phyloP scores from a whole-genome alignment of 2,888 invertebrate genomes.

The Pseudococcus longispinus region DNA sequence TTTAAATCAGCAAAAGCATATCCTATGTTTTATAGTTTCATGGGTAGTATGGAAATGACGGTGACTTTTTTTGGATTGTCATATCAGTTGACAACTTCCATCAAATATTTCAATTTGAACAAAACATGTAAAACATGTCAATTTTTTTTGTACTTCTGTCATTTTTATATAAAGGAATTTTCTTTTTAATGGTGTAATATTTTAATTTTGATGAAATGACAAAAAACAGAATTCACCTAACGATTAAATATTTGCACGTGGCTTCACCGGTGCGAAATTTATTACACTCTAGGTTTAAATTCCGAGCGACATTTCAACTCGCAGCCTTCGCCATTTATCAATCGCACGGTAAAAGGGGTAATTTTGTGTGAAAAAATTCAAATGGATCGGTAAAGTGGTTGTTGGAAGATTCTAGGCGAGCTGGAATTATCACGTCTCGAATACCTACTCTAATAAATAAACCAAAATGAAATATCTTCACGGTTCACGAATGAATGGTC shows the following conservation, averaged over 20 bases:
- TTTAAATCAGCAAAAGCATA: too few species aligned
- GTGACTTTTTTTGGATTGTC: too few species aligned
- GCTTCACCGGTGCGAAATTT: background rate
- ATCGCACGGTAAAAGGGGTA: background rate
- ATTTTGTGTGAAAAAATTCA: background rate
- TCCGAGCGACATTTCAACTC: background rate
- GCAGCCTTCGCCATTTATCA: background rate
- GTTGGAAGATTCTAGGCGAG: background rate
- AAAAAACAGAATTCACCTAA: background rate
- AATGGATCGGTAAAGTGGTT: background rate
- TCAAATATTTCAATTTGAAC: too few species aligned
- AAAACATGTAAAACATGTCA: too few species aligned
- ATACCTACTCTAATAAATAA: background rate
- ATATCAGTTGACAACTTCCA: too few species aligned
- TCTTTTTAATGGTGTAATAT: too few species aligned
- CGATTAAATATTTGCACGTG: background rate
- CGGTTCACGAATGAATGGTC: conserved; percentile 25
- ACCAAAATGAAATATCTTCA: conserved; percentile 12
- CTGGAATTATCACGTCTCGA: background rate
- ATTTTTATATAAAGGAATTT: too few species aligned
- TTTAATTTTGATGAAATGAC: background rate
- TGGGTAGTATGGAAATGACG: too few species aligned
- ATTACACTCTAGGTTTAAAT: background rate
- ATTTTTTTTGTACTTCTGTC: too few species aligned
- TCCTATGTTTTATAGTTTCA: too few species aligned